A percentile compares a stretch with the other conserved stretches of the same genome.
phyloP scores from a whole-genome alignment of 2,888 invertebrate genomes.

The Eremobia ochroleuca region DNA sequence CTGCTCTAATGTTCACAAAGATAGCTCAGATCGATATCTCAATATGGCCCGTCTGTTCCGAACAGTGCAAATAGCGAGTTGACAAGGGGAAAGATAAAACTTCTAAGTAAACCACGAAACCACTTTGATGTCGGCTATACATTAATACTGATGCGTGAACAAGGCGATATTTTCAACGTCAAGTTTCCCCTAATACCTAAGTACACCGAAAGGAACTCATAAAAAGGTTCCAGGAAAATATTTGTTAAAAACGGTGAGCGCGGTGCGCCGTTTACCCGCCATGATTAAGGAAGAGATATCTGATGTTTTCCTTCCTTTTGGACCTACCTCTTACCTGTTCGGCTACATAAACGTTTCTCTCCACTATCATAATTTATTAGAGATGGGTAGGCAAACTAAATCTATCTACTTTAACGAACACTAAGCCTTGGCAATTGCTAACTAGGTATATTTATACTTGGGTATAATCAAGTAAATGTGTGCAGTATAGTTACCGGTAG shows the following conservation, averaged over 20 bases:
- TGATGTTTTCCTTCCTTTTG: conserved; percentile 80
- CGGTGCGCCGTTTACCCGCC: conserved; percentile 74
- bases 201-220: conserved; percentile 74
- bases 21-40: conserved; percentile 82
- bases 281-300: conserved; percentile 80
- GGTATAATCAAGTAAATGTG: background rate
- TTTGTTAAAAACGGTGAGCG: conserved; percentile 76
- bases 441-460: conserved; percentile 2
- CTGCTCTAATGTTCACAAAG: conserved; percentile 79
- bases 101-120: conserved; percentile 61
- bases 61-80: conserved; percentile 69
- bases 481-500: background rate
- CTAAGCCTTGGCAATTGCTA: conserved; percentile 29
- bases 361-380: conserved; percentile 67
- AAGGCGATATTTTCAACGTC: conserved; percentile 70
- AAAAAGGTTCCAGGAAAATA: conserved; percentile 78
- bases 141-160: conserved; percentile 70
- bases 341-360: conserved; percentile 65
- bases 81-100: conserved; percentile 70
- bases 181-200: conserved; percentile 73
- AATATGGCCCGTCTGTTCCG: conserved; percentile 72
- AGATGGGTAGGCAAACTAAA: conserved; percentile 39
- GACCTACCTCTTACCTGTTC: conserved; percentile 64
- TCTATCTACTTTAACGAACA: conserved; percentile 28
- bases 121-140: conserved; percentile 67